Conservation (phyloP, 2,113 vertebrate genomes). For the Sinocyclocheilus maitianheensis region DNA sequence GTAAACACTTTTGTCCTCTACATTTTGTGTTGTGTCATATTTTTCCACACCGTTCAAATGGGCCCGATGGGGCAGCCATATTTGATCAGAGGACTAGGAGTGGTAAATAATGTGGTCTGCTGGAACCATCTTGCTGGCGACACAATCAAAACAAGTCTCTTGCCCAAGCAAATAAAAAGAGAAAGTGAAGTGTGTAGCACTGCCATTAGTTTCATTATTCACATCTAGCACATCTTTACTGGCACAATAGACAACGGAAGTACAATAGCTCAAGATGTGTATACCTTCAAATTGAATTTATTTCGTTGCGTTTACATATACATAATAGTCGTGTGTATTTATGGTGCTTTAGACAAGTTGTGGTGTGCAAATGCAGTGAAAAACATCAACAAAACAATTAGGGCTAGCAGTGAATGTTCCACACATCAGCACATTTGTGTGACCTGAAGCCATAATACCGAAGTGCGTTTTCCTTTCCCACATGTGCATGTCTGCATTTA, state of each 20-base stretch:
- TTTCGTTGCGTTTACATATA: background rate
- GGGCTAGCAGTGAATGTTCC: background rate
- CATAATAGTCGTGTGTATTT: too few species aligned
- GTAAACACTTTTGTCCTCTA: conserved; percentile 45
- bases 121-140: conserved; percentile 4
- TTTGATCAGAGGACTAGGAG: conserved; percentile 46
- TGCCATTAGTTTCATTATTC: background rate
- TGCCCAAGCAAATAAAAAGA: background rate
- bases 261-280: background rate
- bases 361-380: background rate
- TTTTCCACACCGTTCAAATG: conserved; percentile 59
- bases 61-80: conserved; percentile 44
- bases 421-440: background rate
- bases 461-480: conserved; percentile 7
- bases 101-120: conserved; percentile 17
- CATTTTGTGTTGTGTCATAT: conserved; percentile 56
- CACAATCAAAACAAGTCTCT: background rate
- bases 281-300: background rate
- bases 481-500: background rate
- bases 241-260: background rate
- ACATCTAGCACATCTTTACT: background rate
- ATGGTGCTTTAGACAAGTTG: background rate
- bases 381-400: conserved; percentile 16
- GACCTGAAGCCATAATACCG: too few species aligned
- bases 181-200: background rate